Percentiles rank a stretch among this genome's conserved stretches.
Evolutionary conservation across 2,888 invertebrate genomes (phyloP).

Genomic region (Hololepta plana): DNA sequence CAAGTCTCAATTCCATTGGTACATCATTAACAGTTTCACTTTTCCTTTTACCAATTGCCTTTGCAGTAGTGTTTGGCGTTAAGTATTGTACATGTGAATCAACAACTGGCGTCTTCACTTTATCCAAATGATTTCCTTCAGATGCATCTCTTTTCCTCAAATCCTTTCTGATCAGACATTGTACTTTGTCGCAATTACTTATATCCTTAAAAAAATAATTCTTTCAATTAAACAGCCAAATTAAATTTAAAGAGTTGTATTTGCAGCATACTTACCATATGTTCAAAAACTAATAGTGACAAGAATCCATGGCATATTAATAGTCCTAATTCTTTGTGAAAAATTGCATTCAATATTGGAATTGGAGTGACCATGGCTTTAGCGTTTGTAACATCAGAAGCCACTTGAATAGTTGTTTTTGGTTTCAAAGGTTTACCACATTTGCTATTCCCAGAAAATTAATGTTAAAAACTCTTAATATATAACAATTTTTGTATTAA

Average conservation of each 20-base stretch:
- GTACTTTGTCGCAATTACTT: conserved; percentile 24
- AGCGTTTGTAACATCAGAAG: conserved; percentile 30
- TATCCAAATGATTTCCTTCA: conserved; percentile 13
- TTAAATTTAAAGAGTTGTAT: conserved; percentile 2
- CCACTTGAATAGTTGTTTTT: conserved; percentile 39
- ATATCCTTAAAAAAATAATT: conserved; percentile 13
- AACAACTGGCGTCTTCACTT: conserved; percentile 22
- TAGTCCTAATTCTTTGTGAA: conserved; percentile 26
- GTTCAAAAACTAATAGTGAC: conserved; percentile 38
- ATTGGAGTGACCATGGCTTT: conserved; percentile 33
- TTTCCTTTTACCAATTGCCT: conserved; percentile 12
- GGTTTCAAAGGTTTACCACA: conserved; percentile 44
- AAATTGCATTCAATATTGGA: conserved; percentile 30
- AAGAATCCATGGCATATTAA: conserved; percentile 39
- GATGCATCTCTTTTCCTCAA: conserved; percentile 19
- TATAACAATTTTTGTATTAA: conserved; percentile 1
- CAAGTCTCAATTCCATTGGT: conserved; percentile 67
- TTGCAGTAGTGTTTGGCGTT: conserved; percentile 9
- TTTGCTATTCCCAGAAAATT: conserved; percentile 21
- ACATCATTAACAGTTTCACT: too few species aligned
- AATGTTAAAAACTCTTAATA: conserved; percentile 2
- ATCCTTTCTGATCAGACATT: conserved; percentile 30
- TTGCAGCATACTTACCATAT: conserved; percentile 25
- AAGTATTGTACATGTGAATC: conserved; percentile 19
- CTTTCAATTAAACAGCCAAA: conserved; percentile 1